A percentile compares a stretch with the other conserved stretches of the same genome.
phyloP scores from a whole-genome alignment of 2,797 vertebrate species.

The Molossus molossus region DNA sequence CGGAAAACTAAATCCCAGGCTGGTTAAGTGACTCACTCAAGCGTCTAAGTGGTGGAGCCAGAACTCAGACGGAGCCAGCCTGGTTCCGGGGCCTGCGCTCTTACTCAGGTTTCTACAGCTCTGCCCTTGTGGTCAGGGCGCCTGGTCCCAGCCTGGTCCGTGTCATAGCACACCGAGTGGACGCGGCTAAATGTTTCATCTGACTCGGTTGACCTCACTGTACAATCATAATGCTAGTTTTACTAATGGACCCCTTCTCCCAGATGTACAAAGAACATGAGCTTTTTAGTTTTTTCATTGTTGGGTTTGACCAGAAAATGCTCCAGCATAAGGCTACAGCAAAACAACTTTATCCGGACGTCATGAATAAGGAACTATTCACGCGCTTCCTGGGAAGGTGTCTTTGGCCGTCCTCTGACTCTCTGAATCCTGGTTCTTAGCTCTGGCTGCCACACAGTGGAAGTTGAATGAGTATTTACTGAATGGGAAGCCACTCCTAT shows the following conservation, averaged over 20 bases:
- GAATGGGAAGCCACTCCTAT: background rate
- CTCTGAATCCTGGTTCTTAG: background rate
- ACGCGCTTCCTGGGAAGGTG: background rate
- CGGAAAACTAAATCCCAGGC: background rate
- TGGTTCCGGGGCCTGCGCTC: background rate
- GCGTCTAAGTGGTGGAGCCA: background rate
- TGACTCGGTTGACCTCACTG: background rate
- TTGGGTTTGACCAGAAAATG: conserved; percentile 24
- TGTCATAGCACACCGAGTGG: background rate
- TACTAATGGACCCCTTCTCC: background rate
- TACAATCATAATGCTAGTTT: background rate
- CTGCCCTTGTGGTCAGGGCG: no score
- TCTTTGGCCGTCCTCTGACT: background rate
- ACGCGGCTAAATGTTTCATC: background rate
- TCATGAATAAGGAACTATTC: background rate
- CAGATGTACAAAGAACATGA: background rate
- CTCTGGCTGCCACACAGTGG: background rate
- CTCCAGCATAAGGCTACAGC: background rate
- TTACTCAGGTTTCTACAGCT: background rate
- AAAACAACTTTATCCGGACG: background rate
- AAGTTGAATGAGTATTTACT: background rate
- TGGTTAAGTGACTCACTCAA: conserved; percentile 45
- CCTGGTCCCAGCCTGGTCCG: rapidly evolving
- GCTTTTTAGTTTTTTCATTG: background rate
- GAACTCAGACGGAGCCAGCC: background rate